Conservation (phyloP, 2,113 vertebrate genomes). For the Piaya cayana region DNA sequence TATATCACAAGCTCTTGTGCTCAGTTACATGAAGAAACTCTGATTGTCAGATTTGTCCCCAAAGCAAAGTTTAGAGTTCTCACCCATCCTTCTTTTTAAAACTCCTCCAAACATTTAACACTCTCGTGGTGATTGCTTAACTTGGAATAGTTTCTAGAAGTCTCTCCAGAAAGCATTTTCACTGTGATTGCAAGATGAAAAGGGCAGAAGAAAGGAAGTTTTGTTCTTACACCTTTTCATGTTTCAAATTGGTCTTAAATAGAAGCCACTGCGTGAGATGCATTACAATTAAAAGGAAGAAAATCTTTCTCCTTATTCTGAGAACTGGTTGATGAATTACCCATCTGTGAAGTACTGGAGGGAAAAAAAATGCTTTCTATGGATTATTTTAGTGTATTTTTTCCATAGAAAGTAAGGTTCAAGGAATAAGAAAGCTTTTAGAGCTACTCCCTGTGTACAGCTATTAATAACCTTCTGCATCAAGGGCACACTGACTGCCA, state of each 20-base stretch:
- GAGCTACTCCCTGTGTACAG: background rate
- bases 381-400: background rate
- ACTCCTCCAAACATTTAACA: background rate
- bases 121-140: background rate
- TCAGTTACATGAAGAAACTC: background rate
- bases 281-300: background rate
- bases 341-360: background rate
- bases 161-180: background rate
- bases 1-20: background rate
- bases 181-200: background rate
- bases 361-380: background rate
- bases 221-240: background rate
- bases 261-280: background rate
- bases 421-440: background rate
- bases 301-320: background rate
- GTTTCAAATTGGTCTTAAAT: background rate
- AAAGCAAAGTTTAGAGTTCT: background rate
- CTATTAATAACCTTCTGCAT: background rate
- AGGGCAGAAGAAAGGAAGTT: background rate
- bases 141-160: background rate
- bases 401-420: background rate
- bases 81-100: background rate
- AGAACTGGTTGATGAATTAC: background rate
- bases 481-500: background rate
- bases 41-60: background rate